Percentiles rank a stretch among this genome's conserved stretches.
These are phyloP conservation scores for Ennomos erosarius DNA, from an alignment of 2,888 invertebrate genomes.

Conservation along the genomic window DNA sequence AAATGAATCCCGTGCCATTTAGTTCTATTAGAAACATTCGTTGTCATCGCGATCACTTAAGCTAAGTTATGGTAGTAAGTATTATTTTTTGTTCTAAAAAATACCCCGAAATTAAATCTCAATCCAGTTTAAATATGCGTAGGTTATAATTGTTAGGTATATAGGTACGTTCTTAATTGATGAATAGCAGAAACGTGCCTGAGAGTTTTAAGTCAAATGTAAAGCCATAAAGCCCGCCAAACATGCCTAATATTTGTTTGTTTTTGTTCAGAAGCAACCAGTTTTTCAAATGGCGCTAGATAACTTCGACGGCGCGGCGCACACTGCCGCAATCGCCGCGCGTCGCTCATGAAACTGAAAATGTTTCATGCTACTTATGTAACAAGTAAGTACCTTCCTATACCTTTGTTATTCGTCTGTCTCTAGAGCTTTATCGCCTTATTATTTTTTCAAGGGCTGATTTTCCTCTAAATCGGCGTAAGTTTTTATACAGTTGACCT, in stretches of 20 bases:
- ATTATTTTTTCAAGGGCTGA: no score
- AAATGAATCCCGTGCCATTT: conserved; percentile 24
- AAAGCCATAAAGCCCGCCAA: no score
- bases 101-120: neutral
- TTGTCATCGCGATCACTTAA: conserved; percentile 7
- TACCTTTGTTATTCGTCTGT: neutral
- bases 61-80: neutral
- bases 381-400: conserved; percentile 42
- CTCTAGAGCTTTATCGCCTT: neutral
- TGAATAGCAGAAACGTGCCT: no score
- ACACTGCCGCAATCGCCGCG: conserved; percentile 56
- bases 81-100: neutral
- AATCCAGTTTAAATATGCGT: no score
- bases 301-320: conserved; percentile 43
- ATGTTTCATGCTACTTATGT: conserved; percentile 40
- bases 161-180: no score
- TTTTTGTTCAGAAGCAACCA: conserved; percentile 10
- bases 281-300: conserved; percentile 15
- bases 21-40: conserved; percentile 10
- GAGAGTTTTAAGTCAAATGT: no score
- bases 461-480: no score
- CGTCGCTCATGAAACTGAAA: conserved; percentile 36
- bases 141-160: no score
- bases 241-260: neutral
- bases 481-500: no score